Evolutionary conservation across 2,888 invertebrate genomes (phyloP).

Genomic region (Tipula unca): DNA sequence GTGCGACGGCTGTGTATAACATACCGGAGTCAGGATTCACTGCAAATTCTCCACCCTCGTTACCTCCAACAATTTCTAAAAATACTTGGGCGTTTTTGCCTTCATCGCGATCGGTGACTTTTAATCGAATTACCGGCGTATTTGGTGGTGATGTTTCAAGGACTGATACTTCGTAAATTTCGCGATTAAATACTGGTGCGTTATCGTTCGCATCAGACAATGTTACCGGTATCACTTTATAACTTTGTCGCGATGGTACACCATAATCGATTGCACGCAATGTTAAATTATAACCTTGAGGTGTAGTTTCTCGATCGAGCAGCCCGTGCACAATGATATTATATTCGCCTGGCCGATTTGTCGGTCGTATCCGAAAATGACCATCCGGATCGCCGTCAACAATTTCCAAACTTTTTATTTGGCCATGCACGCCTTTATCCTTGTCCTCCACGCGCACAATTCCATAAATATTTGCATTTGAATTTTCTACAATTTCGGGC

Average conservation of each 20-base stretch:
- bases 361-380: constrained; percentile 68
- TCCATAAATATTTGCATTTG: constrained; percentile 79
- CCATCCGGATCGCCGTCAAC: constrained; percentile 86
- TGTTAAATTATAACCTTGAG: constrained; percentile 79
- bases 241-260: constrained; percentile 64
- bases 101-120: constrained; percentile 76
- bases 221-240: constrained; percentile 72
- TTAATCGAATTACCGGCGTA: constrained; percentile 78
- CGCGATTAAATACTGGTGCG: constrained; percentile 77
- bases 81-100: constrained; percentile 76
- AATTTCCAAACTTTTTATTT: constrained; percentile 72
- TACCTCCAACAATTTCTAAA: constrained; percentile 85
- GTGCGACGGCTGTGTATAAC: constrained; percentile 67
- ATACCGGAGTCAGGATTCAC: constrained; percentile 85
- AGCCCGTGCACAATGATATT: constrained; percentile 71
- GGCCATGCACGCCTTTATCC: constrained; percentile 77
- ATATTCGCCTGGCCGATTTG: constrained; percentile 57
- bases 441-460: constrained; percentile 76
- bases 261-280: constrained; percentile 79
- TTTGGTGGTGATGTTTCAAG: constrained; percentile 83
- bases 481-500: constrained; percentile 71
- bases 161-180: constrained; percentile 78
- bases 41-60: constrained; percentile 79
- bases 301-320: constrained; percentile 67
- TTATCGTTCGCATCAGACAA: constrained; percentile 77